A percentile compares a stretch with the other conserved stretches of the same genome.
These are phyloP conservation scores for Pogoniulus pusillus DNA, from an alignment of 2,797 vertebrate genomes.

Conservation along the genomic window DNA sequence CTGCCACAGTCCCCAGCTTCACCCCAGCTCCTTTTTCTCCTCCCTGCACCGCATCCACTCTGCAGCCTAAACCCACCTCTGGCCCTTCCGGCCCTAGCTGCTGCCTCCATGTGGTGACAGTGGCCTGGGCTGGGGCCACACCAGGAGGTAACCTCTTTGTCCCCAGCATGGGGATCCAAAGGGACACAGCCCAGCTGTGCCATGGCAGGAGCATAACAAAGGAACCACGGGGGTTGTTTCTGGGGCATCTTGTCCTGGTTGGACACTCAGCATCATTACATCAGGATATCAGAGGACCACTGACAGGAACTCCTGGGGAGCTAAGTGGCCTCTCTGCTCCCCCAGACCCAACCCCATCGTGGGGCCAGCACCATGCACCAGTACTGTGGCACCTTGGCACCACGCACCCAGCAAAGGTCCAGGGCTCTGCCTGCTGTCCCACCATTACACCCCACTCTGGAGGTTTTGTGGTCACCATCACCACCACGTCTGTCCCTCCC, in stretches of 20 bases:
- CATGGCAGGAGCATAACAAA: too few relatives aligned
- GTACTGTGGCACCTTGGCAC: background rate
- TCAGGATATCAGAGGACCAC: background rate
- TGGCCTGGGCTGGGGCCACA: accelerated
- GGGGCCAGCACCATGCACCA: background rate
- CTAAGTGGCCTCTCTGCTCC: accelerated
- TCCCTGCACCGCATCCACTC: background rate
- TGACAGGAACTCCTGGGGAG: accelerated
- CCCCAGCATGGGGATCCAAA: accelerated
- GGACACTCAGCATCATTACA: background rate
- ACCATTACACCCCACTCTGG: accelerated
- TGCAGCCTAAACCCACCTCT: background rate
- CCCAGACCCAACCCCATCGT: background rate
- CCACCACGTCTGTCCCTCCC: background rate
- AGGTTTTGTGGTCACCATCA: background rate
- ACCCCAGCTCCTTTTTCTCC: background rate
- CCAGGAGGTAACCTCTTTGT: background rate
- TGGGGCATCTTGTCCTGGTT: background rate
- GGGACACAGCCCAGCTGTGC: background rate
- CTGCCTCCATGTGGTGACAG: accelerated
- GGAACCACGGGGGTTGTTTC: accelerated
- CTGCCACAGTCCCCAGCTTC: background rate
- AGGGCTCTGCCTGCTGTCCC: background rate
- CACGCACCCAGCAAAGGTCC: background rate
- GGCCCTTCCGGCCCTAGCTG: accelerated